Percentiles rank a stretch among this genome's conserved stretches.
These are phyloP conservation scores for Cyanistes caeruleus DNA, from an alignment of 2,113 vertebrate species.

Conservation along the genomic window DNA sequence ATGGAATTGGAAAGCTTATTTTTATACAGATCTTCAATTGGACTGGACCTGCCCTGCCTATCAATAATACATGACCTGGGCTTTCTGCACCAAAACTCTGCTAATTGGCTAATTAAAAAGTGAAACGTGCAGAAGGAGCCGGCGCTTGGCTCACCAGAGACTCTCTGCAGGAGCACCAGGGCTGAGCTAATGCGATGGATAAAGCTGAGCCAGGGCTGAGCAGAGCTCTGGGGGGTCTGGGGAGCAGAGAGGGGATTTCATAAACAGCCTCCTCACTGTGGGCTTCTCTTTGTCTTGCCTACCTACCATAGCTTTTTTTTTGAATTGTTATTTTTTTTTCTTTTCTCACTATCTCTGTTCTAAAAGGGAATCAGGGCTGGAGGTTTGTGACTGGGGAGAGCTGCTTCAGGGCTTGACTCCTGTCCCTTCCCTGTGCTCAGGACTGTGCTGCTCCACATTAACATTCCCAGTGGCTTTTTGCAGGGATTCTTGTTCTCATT, in stretches of 20 bases:
- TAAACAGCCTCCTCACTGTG: not conserved
- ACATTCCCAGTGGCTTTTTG: not conserved
- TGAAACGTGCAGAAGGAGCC: conserved; percentile 82
- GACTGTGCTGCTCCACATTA: not conserved
- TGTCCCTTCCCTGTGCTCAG: not conserved
- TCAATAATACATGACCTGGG: conserved; percentile 93
- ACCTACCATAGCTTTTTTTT: not conserved
- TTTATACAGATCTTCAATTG: conserved; percentile 59
- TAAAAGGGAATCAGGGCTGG: not conserved
- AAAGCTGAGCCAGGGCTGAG: conserved; percentile 48
- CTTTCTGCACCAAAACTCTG: conserved; percentile 80
- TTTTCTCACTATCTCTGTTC: not conserved
- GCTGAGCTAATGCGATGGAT: conserved; percentile 65
- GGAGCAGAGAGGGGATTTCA: not conserved
- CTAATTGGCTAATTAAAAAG: conserved; percentile 99
- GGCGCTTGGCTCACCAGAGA: conserved; percentile 78
- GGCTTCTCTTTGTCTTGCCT: not conserved
- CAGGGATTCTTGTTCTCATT: not conserved
- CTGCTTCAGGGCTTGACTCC: not conserved
- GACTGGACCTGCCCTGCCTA: conserved; percentile 75
- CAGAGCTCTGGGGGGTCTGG: not conserved
- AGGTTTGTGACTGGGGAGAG: not conserved
- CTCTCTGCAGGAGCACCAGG: conserved; percentile 64
- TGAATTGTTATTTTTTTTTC: not conserved
- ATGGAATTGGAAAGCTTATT: conserved; percentile 75